phyloP scores from a whole-genome alignment of 2,797 vertebrate species.

The Pachyuromys duprasi region DNA sequence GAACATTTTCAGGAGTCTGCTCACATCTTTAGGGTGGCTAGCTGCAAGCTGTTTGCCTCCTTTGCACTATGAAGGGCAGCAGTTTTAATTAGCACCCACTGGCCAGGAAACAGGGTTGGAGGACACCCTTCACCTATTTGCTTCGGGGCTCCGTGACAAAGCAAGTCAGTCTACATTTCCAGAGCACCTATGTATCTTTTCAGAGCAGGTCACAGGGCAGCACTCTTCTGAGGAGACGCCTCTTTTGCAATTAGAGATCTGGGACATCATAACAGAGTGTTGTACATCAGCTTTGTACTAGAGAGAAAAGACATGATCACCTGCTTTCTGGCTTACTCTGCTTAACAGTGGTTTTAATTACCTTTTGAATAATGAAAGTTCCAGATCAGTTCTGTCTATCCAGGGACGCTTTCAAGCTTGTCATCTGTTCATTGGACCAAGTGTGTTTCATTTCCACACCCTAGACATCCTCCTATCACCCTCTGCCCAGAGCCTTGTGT shows the following conservation, averaged over 20 bases:
- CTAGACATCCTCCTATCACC: neutral
- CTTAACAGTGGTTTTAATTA: neutral
- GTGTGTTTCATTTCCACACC: neutral
- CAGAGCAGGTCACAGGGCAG: neutral
- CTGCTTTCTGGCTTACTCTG: neutral
- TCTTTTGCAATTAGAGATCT: neutral
- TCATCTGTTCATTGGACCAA: neutral
- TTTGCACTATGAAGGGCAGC: neutral
- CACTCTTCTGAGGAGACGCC: neutral
- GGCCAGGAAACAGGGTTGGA: neutral
- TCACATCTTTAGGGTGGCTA: neutral
- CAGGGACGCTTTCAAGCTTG: neutral
- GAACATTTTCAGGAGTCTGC: neutral
- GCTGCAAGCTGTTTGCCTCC: neutral
- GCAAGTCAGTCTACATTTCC: neutral
- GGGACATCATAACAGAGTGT: neutral
- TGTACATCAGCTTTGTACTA: neutral
- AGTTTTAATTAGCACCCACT: neutral
- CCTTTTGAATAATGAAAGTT: neutral
- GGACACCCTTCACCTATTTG: neutral
- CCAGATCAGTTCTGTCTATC: neutral
- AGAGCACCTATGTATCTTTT: neutral
- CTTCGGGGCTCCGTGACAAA: neutral
- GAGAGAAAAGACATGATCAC: neutral
- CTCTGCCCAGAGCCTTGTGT: neutral